Conservation (phyloP, 2,113 vertebrate species). For the Hylia prasina region DNA sequence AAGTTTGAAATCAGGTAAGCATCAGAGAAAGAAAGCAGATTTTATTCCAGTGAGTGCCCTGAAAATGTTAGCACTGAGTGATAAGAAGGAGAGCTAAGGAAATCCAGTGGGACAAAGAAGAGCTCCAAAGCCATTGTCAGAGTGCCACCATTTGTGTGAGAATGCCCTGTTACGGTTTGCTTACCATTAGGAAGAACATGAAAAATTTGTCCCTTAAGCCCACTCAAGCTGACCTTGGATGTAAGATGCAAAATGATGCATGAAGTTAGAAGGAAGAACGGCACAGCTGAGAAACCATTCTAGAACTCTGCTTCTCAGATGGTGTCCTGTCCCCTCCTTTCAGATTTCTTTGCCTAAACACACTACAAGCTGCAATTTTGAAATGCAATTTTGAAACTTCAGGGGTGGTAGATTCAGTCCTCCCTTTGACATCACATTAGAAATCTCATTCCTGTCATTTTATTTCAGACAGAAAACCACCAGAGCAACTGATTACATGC, state of each 20-base stretch:
- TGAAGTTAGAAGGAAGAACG: background rate
- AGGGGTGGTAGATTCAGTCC: background rate
- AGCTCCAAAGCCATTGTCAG: background rate
- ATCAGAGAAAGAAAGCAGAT: background rate
- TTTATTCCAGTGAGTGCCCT: background rate
- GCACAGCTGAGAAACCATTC: background rate
- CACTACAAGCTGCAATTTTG: background rate
- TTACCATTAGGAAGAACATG: background rate
- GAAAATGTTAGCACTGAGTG: background rate
- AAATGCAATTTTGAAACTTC: background rate
- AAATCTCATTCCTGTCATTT: background rate
- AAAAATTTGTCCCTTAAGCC: background rate
- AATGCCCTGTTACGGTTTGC: accelerated
- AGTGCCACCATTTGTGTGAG: background rate
- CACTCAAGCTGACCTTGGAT: background rate
- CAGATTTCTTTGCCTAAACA: background rate
- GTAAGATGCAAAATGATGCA: background rate
- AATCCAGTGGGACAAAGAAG: background rate
- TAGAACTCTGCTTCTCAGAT: background rate
- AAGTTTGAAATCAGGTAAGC: background rate
- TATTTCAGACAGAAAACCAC: background rate
- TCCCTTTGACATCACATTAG: background rate
- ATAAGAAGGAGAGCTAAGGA: background rate
- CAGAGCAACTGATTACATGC: background rate
- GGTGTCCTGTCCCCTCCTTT: accelerated